Conservation (phyloP, 2,797 vertebrate species). For the Protosalanx chinensis region DNA sequence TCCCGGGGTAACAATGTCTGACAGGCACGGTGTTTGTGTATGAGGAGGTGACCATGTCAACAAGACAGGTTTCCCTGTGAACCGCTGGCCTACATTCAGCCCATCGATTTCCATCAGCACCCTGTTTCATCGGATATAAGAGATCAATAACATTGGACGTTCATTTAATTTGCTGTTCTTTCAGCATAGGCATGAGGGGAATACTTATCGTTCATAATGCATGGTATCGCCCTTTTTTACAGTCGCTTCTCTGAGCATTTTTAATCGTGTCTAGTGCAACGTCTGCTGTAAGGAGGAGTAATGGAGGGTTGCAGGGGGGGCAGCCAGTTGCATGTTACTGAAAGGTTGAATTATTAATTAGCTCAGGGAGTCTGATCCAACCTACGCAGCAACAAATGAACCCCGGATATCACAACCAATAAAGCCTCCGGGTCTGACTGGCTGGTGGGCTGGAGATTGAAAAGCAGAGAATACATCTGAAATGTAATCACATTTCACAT, state of each 20-base stretch:
- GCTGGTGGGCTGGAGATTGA: neutral
- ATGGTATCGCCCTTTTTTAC: neutral
- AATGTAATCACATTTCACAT: neutral
- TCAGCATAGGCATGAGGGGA: too few relatives aligned
- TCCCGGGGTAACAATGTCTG: neutral
- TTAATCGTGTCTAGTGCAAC: neutral
- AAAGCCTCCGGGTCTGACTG: neutral
- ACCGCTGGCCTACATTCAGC: too few relatives aligned
- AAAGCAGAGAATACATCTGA: neutral
- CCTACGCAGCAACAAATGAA: slow-evolving; percentile 14
- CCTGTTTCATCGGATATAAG: too few relatives aligned
- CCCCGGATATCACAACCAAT: slow-evolving; percentile 9
- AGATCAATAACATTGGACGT: too few relatives aligned
- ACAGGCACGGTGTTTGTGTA: neutral
- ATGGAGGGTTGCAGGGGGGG: slow-evolving; percentile 13
- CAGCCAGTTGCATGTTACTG: slow-evolving; percentile 23
- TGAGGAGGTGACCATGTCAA: too few relatives aligned
- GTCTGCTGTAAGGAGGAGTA: slow-evolving; percentile 1
- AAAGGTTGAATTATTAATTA: slow-evolving; percentile 43
- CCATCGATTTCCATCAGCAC: too few relatives aligned
- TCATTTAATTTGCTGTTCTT: too few relatives aligned
- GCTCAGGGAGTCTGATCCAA: slow-evolving; percentile 15
- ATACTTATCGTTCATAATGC: neutral
- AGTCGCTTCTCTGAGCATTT: neutral
- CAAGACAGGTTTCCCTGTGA: too few relatives aligned